A percentile compares a stretch with the other conserved stretches of the same genome.
Evolutionary conservation across 2,888 invertebrate species (phyloP).

Genomic region (Mechanitis messenoides): DNA sequence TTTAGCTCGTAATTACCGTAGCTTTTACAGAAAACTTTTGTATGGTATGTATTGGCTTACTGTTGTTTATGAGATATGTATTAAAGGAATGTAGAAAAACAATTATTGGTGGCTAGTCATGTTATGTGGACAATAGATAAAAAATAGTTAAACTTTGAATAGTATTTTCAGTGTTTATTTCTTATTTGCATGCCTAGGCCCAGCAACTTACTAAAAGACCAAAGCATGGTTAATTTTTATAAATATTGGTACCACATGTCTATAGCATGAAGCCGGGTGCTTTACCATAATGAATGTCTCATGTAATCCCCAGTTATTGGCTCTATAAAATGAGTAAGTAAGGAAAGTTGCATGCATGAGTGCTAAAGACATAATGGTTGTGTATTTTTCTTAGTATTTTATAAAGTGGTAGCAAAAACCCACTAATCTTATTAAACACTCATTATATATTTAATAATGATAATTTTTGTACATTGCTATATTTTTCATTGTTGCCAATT

Average conservation of each 20-base stretch:
- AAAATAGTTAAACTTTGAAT: constrained; percentile 8
- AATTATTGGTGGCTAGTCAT: constrained; percentile 31
- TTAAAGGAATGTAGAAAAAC: constrained; percentile 25
- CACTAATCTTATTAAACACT: constrained; percentile 5
- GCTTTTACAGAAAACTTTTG: constrained; percentile 58
- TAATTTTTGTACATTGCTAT: constrained; percentile 44
- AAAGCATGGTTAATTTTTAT: background rate
- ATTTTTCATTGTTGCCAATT: constrained; percentile 69
- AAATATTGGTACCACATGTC: background rate
- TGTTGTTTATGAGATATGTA: constrained; percentile 31
- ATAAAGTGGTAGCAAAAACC: constrained; percentile 26
- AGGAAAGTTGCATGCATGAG: constrained; percentile 22
- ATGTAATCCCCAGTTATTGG: constrained; percentile 3
- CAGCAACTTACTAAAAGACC: background rate
- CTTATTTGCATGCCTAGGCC: constrained; percentile 4
- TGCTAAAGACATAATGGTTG: constrained; percentile 28
- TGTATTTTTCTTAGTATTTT: constrained; percentile 33
- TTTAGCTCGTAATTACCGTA: constrained; percentile 63
- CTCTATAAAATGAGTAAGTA: background rate
- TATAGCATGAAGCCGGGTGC: background rate
- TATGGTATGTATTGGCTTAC: constrained; percentile 54
- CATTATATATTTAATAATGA: constrained; percentile 23
- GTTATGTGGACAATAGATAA: constrained; percentile 20
- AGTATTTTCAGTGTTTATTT: constrained; percentile 10
- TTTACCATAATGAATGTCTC: background rate